Base-by-base conservation (phyloP, 2,797 vertebrate species). In the Semotilus atromaculatus region DNA sequence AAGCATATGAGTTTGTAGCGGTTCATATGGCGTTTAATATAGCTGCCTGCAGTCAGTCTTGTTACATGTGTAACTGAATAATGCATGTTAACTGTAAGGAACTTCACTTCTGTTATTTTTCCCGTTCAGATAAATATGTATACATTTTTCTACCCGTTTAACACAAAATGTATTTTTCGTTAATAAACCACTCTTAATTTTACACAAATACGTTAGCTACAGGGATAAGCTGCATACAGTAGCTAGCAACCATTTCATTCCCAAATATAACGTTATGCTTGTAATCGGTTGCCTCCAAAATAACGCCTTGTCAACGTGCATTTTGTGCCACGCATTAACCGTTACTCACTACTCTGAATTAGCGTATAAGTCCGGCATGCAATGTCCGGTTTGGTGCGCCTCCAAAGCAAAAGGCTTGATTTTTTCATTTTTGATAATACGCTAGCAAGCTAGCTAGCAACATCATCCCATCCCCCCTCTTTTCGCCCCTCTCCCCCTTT, bases 381-480 rank as follows among this genome's bases (percentile, higher is more conserved):
- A 81, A 77, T 62, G 82, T 85, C 85, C 76, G 81, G 79, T 83
- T 79, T 76, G 74, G 68, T 77, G 64, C 64, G 79, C 74, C 64
- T 85, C 72, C 62, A 21, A 82, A 75, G 58, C 80, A 81, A 29
- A 80, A 70, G 70, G 82, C 87, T 78, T 88, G 79, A 85, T 88
- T 88, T 82, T 48, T 86, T 89, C 86, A 58, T 87, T 87, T 88
- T 70, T 86, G 83, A 81, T 90, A 86, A 90, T 88, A 85, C 58
- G 83, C 66, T 88, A 86, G 86, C 82, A 88, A 76, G 87, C 86
- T 80, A 89, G 83, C 89, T 86, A 89, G 89, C 89, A 87, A 86
- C 78, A 89, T 89, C 81, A 76, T 86, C 93, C 92, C 93, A 92
- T 92, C 92, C 93, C 92, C 92, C 91, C 85, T 85, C 87, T 82